Conservation (phyloP, 2,113 vertebrate species). For the Alexandromys fortis region DNA sequence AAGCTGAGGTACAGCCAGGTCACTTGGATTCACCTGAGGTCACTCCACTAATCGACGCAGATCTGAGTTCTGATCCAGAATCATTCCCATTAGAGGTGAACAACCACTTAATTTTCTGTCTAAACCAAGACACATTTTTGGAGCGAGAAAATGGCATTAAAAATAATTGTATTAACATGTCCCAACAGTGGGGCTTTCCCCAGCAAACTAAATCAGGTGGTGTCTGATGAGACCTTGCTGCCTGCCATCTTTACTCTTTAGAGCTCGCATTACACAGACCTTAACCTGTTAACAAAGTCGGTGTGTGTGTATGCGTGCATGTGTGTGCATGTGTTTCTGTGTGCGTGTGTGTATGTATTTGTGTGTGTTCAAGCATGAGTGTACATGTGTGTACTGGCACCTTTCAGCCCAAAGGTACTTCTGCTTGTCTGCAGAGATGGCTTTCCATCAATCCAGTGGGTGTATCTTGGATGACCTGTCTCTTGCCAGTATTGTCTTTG, state of each 20-base stretch:
- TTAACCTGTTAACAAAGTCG: not conserved
- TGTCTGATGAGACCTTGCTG: not conserved
- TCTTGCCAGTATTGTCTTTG: not conserved
- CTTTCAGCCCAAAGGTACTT: not conserved
- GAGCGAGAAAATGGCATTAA: not conserved
- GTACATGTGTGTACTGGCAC: not conserved
- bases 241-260: not conserved
- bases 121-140: not conserved
- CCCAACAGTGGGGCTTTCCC: not conserved
- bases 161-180: not conserved
- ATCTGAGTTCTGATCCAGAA: not conserved
- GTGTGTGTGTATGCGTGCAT: not conserved
- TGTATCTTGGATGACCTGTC: not conserved
- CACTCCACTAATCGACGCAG: not conserved
- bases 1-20: not conserved
- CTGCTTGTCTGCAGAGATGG: not conserved
- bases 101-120: not conserved
- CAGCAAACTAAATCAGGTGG: not conserved
- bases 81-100: not conserved
- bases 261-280: not conserved
- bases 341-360: not conserved
- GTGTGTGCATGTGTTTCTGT: no score
- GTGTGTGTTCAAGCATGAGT: not conserved
- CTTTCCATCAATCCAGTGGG: not conserved
- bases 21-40: not conserved